phyloP scores from a whole-genome alignment of 2,888 invertebrate species.

The Bedellia somnulentella region DNA sequence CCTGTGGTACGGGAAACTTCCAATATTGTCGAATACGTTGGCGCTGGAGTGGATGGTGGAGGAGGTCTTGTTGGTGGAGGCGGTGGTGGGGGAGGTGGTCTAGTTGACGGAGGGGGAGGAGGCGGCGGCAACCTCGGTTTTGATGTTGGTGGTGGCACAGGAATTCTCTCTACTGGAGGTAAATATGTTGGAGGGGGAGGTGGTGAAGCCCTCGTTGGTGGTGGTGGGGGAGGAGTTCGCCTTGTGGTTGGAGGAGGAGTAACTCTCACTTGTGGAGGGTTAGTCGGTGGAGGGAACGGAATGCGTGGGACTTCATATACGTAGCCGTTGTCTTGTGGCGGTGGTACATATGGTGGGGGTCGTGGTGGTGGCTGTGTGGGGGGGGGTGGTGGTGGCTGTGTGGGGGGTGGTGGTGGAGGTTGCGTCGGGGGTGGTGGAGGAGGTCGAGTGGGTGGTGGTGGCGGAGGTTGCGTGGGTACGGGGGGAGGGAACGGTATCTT shows the following conservation, averaged over 20 bases:
- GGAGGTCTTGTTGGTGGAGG: constrained; percentile 5
- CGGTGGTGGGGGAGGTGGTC: constrained; percentile 10
- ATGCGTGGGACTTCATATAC: constrained; percentile 8
- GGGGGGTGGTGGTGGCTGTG: too few relatives aligned
- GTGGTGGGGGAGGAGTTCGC: constrained; percentile 10
- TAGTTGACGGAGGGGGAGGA: constrained; percentile 2
- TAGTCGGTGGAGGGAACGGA: constrained; percentile 8
- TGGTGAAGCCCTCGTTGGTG: constrained; percentile 11
- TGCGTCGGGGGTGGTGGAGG: constrained; percentile 24
- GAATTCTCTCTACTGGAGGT: constrained; percentile 13
- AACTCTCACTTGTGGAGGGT: constrained; percentile 5
- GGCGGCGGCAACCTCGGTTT: constrained; percentile 7
- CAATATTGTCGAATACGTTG: constrained; percentile 11
- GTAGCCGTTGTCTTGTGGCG: too few relatives aligned
- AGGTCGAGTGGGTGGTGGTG: constrained; percentile 11
- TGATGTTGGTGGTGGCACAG: constrained; percentile 9
- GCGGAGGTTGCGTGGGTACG: constrained; percentile 12
- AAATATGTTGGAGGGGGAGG: constrained; percentile 2
- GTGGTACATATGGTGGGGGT: constrained; percentile 3
- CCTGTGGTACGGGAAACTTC: constrained; percentile 14
- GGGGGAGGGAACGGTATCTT: constrained; percentile 42
- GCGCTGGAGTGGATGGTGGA: constrained; percentile 10
- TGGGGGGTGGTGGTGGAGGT: constrained; percentile 5
- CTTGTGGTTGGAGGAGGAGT: constrained; percentile 11
- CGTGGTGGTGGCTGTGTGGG: constrained; percentile 8